Evolutionary conservation across 2,888 invertebrate genomes (phyloP).

Genomic region (Octodonta nipae): DNA sequence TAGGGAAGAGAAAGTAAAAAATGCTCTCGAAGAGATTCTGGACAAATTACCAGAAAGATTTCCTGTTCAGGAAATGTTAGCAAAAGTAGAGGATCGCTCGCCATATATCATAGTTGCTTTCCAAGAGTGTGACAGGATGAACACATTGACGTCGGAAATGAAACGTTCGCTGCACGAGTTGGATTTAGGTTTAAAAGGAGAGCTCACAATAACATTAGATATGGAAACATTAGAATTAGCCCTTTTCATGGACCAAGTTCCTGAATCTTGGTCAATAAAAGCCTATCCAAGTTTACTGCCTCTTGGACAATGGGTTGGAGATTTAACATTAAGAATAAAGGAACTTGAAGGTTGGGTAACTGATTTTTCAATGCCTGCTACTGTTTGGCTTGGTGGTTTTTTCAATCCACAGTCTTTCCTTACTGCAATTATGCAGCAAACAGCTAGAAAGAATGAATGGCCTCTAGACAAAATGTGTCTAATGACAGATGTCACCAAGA

Average conservation of each 20-base stretch:
- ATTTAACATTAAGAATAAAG: conserved; percentile 61
- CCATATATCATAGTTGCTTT: conserved; percentile 85
- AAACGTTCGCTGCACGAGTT: conserved; percentile 69
- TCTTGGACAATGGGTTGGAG: conserved; percentile 72
- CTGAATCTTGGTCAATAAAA: conserved; percentile 67
- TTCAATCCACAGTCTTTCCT: conserved; percentile 95
- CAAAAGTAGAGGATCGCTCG: conserved; percentile 74
- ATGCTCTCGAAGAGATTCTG: conserved; percentile 67
- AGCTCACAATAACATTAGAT: conserved; percentile 79
- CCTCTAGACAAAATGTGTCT: conserved; percentile 92
- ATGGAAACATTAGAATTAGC: conserved; percentile 81
- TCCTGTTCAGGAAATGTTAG: conserved; percentile 72
- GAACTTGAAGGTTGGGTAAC: conserved; percentile 79
- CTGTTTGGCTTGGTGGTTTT: conserved; percentile 88
- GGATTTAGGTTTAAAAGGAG: conserved; percentile 59
- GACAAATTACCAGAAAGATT: conserved; percentile 84
- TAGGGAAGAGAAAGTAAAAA: conserved; percentile 61
- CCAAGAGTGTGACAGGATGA: conserved; percentile 93
- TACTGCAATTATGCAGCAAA: conserved; percentile 95
- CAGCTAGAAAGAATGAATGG: conserved; percentile 90
- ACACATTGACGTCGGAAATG: conserved; percentile 69
- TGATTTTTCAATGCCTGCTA: conserved; percentile 74
- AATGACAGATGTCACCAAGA: conserved; percentile 89
- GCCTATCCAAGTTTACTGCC: conserved; percentile 82
- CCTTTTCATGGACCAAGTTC: conserved; percentile 82